These are phyloP conservation scores for Phoenicopterus ruber DNA, from an alignment of 2,113 vertebrate genomes.

Conservation along the genomic window DNA sequence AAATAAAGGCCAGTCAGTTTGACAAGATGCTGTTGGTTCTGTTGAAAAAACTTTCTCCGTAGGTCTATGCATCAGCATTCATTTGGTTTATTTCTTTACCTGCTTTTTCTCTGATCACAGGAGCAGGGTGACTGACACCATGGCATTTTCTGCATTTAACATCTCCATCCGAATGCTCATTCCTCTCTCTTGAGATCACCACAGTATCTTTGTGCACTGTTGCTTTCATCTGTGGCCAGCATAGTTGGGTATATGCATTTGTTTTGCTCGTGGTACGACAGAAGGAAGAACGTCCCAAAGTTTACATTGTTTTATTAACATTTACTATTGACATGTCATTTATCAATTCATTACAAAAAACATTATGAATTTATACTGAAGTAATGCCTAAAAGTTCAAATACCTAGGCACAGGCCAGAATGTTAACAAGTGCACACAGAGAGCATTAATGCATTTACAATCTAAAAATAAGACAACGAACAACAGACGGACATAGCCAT, in stretches of 20 bases:
- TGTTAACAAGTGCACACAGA: background rate
- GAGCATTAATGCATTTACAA: background rate
- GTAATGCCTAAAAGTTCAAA: background rate
- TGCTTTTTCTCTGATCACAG: background rate
- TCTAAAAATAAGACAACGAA: background rate
- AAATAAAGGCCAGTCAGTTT: background rate
- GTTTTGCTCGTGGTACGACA: background rate
- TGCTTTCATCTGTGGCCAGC: background rate
- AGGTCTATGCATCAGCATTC: background rate
- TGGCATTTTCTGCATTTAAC: background rate
- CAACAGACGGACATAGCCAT: background rate
- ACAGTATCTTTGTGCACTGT: background rate
- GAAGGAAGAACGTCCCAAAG: background rate
- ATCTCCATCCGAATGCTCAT: background rate
- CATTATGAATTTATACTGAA: background rate
- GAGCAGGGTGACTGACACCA: background rate
- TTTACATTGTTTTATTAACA: background rate
- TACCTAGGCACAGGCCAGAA: background rate
- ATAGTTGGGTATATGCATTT: background rate
- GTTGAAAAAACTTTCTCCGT: background rate
- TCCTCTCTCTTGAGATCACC: background rate
- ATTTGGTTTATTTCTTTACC: background rate
- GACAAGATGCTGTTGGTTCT: background rate
- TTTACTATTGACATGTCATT: background rate
- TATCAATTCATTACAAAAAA: background rate